These are phyloP conservation scores for Poecilia picta DNA, from an alignment of 2,797 vertebrate genomes.

Conservation along the genomic window DNA sequence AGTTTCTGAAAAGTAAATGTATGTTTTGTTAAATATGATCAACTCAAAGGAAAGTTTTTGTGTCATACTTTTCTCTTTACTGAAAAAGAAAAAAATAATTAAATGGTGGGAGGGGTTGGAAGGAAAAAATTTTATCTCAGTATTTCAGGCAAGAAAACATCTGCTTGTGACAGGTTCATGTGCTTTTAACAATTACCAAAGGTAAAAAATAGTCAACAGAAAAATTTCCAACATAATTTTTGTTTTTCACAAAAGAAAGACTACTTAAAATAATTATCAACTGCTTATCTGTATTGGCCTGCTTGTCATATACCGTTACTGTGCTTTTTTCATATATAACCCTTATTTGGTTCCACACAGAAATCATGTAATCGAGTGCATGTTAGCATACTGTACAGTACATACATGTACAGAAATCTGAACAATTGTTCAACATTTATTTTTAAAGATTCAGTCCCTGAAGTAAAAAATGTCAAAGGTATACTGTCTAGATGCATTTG, in stretches of 20 bases:
- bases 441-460: constrained; percentile 83
- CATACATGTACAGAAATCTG: constrained; percentile 90
- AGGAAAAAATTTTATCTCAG: constrained; percentile 29
- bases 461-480: constrained; percentile 64
- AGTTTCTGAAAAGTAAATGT: background rate
- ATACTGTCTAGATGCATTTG: constrained; percentile 72
- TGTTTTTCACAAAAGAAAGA: constrained; percentile 7
- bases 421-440: constrained; percentile 66
- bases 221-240: constrained; percentile 3
- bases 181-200: constrained; percentile 53
- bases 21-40: constrained; percentile 1
- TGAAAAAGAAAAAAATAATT: background rate
- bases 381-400: constrained; percentile 75
- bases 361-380: constrained; percentile 43
- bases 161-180: constrained; percentile 22
- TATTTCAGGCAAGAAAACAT: constrained; percentile 31
- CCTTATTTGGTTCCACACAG: constrained; percentile 47
- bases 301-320: constrained; percentile 22
- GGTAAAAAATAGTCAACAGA: constrained; percentile 5
- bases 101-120: background rate
- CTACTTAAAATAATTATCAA: background rate
- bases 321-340: constrained; percentile 67
- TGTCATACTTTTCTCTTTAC: background rate
- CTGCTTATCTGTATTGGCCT: constrained; percentile 7
- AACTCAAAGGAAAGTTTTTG: constrained; percentile 1